Conservation (phyloP, 2,113 vertebrate genomes). For the Eidolon helvum region DNA sequence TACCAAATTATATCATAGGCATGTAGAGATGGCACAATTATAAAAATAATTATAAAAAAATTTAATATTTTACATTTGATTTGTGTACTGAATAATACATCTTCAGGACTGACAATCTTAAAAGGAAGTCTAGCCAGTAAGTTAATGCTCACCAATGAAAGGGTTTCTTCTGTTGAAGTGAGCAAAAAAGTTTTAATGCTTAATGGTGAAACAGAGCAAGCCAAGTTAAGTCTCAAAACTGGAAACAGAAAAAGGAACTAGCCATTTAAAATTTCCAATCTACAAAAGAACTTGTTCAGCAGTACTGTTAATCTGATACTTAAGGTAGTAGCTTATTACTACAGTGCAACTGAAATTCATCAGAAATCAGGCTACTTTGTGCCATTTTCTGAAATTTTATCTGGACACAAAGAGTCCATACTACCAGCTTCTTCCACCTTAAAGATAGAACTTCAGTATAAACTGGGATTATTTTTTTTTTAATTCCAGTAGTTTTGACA, state of each 20-base stretch:
- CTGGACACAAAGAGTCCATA: not conserved
- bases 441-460: not conserved
- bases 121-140: slow-evolving; percentile 20
- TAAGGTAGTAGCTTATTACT: not conserved
- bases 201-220: not conserved
- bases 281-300: not conserved
- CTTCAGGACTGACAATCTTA: not conserved
- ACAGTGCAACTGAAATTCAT: not conserved
- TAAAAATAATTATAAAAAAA: slow-evolving; percentile 45
- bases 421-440: not conserved
- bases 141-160: not conserved
- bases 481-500: not conserved
- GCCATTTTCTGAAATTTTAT: not conserved
- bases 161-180: slow-evolving; percentile 2
- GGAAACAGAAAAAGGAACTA: slow-evolving; percentile 13
- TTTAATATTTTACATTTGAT: slow-evolving; percentile 50
- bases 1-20: slow-evolving; percentile 43
- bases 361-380: not conserved
- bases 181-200: not conserved
- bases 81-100: slow-evolving; percentile 17
- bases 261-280: not conserved
- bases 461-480: not conserved
- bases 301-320: not conserved
- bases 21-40: slow-evolving; percentile 5
- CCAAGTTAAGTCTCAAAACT: slow-evolving; percentile 7